These are phyloP conservation scores for Andricus grossulariae DNA, from an alignment of 1,140 invertebrate genomes.

Conservation along the genomic window DNA sequence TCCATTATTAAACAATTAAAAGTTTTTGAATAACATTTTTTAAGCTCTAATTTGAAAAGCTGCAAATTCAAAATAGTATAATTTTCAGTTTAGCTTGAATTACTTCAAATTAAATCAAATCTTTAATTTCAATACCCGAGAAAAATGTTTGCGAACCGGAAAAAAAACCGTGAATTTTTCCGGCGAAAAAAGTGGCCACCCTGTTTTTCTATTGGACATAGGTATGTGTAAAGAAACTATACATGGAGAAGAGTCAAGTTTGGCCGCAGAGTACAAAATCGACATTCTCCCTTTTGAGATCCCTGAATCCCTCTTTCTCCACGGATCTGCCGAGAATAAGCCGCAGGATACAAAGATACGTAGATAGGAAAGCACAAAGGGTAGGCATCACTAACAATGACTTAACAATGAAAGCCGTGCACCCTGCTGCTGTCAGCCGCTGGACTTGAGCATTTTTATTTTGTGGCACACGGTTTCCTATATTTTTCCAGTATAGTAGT, in stretches of 20 bases:
- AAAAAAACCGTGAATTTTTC: too few relatives aligned
- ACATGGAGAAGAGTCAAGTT: constrained; percentile 22
- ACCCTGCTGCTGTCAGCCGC: constrained; percentile 24
- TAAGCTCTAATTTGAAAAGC: too few relatives aligned
- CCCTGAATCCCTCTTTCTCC: not conserved
- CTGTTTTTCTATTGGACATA: too few relatives aligned
- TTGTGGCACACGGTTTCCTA: not conserved
- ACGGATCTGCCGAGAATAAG: constrained; percentile 14
- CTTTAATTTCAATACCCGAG: too few relatives aligned
- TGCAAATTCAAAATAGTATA: too few relatives aligned
- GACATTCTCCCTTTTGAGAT: constrained; percentile 6
- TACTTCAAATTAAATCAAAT: too few relatives aligned
- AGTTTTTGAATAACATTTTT: too few relatives aligned
- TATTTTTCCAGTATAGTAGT: not conserved
- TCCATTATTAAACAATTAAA: too few relatives aligned
- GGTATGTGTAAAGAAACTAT: not conserved
- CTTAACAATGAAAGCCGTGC: constrained; percentile 27
- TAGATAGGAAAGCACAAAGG: constrained; percentile 21
- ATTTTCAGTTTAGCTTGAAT: too few relatives aligned
- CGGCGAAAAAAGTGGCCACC: too few relatives aligned
- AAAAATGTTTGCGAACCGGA: too few relatives aligned
- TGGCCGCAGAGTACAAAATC: constrained; percentile 11
- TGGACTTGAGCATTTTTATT: constrained; percentile 13
- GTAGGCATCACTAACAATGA: constrained; percentile 18
- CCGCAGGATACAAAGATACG: constrained; percentile 26